Percentiles rank a stretch among this genome's conserved stretches.
phyloP scores from a whole-genome alignment of 2,797 vertebrate species.

The Salarias fasciatus region DNA sequence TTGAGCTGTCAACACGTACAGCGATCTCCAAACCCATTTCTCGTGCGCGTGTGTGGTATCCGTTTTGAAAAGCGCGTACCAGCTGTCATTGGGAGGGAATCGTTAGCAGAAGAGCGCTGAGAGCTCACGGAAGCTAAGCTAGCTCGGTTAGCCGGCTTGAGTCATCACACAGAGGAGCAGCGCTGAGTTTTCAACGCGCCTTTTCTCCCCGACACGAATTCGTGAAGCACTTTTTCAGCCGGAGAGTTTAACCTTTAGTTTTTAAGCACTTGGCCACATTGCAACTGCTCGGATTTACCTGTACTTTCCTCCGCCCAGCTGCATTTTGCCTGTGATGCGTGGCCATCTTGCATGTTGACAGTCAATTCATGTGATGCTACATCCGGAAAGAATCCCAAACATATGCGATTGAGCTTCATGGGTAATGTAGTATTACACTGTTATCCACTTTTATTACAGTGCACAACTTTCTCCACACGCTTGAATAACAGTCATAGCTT shows the following conservation, averaged over 20 bases:
- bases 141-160: conserved; percentile 71
- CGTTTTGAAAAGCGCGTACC: neutral
- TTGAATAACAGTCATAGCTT: too few species aligned
- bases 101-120: conserved; percentile 59
- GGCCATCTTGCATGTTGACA: conserved; percentile 99
- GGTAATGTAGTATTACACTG: conserved; percentile 61
- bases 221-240: neutral
- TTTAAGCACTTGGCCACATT: conserved; percentile 2
- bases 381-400: conserved; percentile 81
- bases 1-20: fast-evolving
- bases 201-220: conserved; percentile 3
- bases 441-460: neutral
- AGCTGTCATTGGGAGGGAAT: conserved; percentile 13
- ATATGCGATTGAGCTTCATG: conserved; percentile 48
- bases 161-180: conserved; percentile 49
- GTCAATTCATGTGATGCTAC: conserved; percentile 82
- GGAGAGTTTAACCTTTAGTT: neutral
- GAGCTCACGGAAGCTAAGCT: conserved; percentile 59
- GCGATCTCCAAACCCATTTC: fast-evolving
- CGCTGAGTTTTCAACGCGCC: neutral
- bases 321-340: conserved; percentile 99
- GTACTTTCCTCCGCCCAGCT: conserved; percentile 98
- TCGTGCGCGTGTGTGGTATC: fast-evolving
- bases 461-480: too few species aligned
- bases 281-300: conserved; percentile 81